phyloP scores from a whole-genome alignment of 2,797 vertebrate species.

The Microchirus variegatus region DNA sequence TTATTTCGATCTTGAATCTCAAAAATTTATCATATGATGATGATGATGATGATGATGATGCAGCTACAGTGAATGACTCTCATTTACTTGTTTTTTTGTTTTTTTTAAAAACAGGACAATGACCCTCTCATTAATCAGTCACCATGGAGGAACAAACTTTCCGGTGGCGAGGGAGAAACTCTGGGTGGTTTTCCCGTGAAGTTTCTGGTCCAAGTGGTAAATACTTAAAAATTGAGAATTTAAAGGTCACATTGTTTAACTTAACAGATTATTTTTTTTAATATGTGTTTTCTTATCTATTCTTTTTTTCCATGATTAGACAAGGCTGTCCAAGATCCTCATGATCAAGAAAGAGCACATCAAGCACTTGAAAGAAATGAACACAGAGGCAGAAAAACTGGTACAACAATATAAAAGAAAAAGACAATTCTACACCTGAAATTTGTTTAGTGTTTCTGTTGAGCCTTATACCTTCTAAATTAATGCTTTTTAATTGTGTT shows the following conservation, averaged over 20 bases:
- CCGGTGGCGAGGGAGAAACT: slow-evolving; percentile 91
- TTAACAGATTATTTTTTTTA: background rate
- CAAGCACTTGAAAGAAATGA: slow-evolving; percentile 98
- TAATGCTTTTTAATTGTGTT: slow-evolving; percentile 22
- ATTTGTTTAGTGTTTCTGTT: background rate
- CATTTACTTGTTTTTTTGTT: background rate
- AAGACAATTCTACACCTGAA: background rate
- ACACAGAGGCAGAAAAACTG: slow-evolving; percentile 97
- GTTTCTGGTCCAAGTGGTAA: slow-evolving; percentile 98
- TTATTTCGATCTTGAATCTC: background rate
- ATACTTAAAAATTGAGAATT: slow-evolving; percentile 39
- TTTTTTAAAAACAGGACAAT: slow-evolving; percentile 81
- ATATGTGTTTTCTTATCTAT: background rate
- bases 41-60: background rate
- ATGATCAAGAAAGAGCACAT: slow-evolving; percentile 99
- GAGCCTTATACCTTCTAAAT: background rate
- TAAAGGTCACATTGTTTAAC: background rate
- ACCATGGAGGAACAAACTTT: slow-evolving; percentile 93
- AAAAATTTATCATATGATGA: background rate
- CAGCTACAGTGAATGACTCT: slow-evolving; percentile 3
- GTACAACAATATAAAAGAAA: slow-evolving; percentile 69
- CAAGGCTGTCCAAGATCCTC: slow-evolving; percentile 96
- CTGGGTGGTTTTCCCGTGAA: slow-evolving; percentile 98
- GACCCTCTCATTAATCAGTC: slow-evolving; percentile 94
- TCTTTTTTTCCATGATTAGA: slow-evolving; percentile 74